These are phyloP conservation scores for Pitta sordida DNA, from an alignment of 2,113 vertebrate genomes.

Conservation along the genomic window DNA sequence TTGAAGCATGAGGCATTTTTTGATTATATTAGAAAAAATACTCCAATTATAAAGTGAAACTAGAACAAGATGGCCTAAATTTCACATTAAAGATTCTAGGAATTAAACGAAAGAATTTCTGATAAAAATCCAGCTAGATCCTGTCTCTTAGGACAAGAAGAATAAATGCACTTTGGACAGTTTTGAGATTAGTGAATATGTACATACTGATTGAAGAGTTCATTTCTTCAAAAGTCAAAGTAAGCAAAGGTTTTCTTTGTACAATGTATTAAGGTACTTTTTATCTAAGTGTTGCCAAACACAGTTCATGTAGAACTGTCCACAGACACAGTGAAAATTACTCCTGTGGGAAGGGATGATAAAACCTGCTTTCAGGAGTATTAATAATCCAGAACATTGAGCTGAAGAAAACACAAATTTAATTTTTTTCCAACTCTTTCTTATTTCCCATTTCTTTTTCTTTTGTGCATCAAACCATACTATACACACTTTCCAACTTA, in stretches of 20 bases:
- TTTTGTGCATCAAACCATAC: rapidly evolving
- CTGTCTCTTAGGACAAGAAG: neutral
- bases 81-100: neutral
- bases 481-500: neutral
- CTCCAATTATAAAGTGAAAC: neutral
- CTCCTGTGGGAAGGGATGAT: neutral
- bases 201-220: neutral
- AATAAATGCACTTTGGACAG: neutral
- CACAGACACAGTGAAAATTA: neutral
- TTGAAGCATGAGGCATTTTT: neutral
- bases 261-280: neutral
- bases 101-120: neutral
- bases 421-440: neutral
- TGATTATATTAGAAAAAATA: neutral
- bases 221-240: neutral
- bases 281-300: neutral
- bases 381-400: neutral
- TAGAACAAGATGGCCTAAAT: neutral
- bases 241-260: neutral
- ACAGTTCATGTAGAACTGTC: neutral
- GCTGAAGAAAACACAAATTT: neutral
- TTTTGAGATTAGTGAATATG: neutral
- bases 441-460: neutral
- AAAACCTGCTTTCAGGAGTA: neutral
- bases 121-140: neutral